Evolutionary conservation across 1,140 invertebrate species (phyloP), one percentile per base, ranked within the genome.

Genomic region (Bombus haemorrhoidalis): DNA sequence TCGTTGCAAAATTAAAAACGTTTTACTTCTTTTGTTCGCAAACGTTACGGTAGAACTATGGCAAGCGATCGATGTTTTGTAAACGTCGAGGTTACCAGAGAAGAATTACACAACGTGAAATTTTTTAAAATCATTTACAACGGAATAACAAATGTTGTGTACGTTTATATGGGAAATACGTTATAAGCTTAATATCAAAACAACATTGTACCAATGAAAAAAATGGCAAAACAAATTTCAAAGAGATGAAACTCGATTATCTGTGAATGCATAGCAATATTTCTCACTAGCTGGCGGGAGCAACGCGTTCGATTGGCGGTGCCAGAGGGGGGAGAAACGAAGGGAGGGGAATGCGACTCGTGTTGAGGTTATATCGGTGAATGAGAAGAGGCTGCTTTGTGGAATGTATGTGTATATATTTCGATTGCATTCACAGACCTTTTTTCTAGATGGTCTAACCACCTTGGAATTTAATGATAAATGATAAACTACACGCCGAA

Each of bases 381-480:
- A 81, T 22, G 64, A 39, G 72, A 69, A 41, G 37, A 53, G 41
- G 53, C 12, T 68, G 43, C 37, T 5, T 57, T 47, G 53, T 22
- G 71, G 47, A 85, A 85, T 74, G 83, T n/a, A 43, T 57, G 73
- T 85, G 78, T 81, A 81, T 81, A 59, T 34, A 68, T 68, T 81
- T 85, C 76, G 68, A 79, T 84, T 66, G 77, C 53, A 85, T 85
- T 80, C 78, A 68, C 57, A 12, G 13, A 6, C 18, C n/a, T 59
- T 81, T 85, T 72, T 32, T 47, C 77, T 66, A 41, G 34, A 8
- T 59, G 59, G 68, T 66, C 53, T 81, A 80, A 86, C 66, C 80
- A 69, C 68, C 66, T 22, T n/a, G 85, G 88, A 86, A 89, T 89
- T 89, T 83, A 89, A 86, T 89, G 88, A 89, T 89, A 89, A 86